Percentiles rank a stretch among this genome's conserved stretches.
Conservation (phyloP, 2,113 vertebrate genomes). For the Pteruthius melanotis region DNA sequence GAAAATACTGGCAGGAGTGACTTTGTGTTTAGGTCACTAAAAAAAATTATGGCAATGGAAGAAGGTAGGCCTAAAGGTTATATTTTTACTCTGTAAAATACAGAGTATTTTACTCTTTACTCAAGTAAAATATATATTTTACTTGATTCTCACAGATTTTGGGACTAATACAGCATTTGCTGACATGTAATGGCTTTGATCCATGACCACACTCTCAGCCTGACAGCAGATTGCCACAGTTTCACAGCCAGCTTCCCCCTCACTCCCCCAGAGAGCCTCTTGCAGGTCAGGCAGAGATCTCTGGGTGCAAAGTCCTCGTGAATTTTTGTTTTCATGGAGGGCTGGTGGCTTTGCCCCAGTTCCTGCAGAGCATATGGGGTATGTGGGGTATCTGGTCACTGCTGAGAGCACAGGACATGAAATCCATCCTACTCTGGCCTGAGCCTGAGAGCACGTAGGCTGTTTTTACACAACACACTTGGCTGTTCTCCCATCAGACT, state of each 20-base stretch:
- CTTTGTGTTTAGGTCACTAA: neutral
- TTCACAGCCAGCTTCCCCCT: neutral
- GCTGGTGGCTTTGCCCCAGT: neutral
- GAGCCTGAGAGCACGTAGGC: neutral
- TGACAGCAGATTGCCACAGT: neutral
- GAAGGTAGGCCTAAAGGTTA: neutral
- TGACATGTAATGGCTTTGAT: neutral
- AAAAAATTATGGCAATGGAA: neutral
- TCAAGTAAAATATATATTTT: too few species aligned
- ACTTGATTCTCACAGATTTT: neutral
- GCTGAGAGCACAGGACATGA: neutral
- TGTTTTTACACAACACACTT: neutral
- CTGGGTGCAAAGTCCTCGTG: fast-evolving
- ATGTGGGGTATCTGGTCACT: neutral
- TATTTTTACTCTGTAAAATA: neutral
- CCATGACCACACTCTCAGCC: neutral
- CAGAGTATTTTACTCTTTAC: too few species aligned
- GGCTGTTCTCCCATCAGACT: neutral
- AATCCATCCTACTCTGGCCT: neutral
- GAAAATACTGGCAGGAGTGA: neutral
- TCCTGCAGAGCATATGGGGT: neutral
- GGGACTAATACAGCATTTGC: neutral
- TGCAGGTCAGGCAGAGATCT: neutral
- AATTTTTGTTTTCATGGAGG: neutral
- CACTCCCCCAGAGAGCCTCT: fast-evolving